These are phyloP conservation scores for Xestia sexstrigata DNA, from an alignment of 2,888 invertebrate genomes.

Conservation along the genomic window DNA sequence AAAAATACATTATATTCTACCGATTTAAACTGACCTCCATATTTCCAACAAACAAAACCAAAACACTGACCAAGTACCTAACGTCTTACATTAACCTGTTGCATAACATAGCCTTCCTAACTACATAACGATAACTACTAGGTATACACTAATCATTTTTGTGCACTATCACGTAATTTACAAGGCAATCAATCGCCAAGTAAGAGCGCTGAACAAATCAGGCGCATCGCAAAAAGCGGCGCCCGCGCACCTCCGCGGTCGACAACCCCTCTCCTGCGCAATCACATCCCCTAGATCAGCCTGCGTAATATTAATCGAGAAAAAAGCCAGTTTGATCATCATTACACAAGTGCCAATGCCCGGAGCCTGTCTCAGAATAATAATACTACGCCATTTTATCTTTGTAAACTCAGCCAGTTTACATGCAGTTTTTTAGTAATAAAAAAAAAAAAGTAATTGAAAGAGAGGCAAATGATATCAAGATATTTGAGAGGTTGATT, in stretches of 20 bases:
- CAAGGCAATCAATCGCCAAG: slow-evolving; percentile 46
- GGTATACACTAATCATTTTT: slow-evolving; percentile 14
- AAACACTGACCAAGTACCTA: background rate
- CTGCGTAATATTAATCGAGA: slow-evolving; percentile 40
- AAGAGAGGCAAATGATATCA: background rate
- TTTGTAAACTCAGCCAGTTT: background rate
- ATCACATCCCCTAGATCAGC: slow-evolving; percentile 66
- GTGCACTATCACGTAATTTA: slow-evolving; percentile 34
- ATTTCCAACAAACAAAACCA: background rate
- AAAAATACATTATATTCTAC: background rate
- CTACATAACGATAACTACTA: background rate
- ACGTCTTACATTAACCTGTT: background rate
- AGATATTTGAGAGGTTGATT: background rate
- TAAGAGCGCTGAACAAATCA: slow-evolving; percentile 51
- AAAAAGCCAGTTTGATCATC: slow-evolving; percentile 54
- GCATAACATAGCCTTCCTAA: background rate
- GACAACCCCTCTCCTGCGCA: slow-evolving; percentile 60
- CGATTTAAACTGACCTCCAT: background rate
- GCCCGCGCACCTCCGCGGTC: slow-evolving; percentile 59
- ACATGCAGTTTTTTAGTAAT: background rate
- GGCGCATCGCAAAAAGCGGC: slow-evolving; percentile 64
- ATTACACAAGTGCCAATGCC: slow-evolving; percentile 34
- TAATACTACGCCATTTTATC: slow-evolving; percentile 34
- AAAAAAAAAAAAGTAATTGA: background rate
- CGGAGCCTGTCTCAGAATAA: slow-evolving; percentile 19